These are phyloP conservation scores for Gambelia wislizenii DNA, from an alignment of 2,797 vertebrate genomes.

Conservation along the genomic window DNA sequence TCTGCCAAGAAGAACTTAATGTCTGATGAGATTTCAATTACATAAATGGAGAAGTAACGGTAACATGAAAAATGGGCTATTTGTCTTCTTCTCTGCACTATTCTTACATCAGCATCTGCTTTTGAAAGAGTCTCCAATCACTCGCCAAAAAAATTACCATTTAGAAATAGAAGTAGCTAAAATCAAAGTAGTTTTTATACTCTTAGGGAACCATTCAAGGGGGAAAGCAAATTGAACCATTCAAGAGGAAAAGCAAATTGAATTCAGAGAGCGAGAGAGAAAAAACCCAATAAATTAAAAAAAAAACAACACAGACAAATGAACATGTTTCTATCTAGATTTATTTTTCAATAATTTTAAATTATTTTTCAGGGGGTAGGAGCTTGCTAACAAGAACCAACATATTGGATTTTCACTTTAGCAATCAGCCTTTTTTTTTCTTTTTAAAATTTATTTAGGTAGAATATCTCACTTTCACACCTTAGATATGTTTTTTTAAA, in stretches of 20 bases:
- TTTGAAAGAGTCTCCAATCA: slow-evolving; percentile 43
- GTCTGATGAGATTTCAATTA: rapidly evolving
- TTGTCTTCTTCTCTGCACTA: slow-evolving; percentile 7
- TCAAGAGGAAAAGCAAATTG: neutral
- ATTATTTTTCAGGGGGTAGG: too few species aligned
- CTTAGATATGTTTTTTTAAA: too few species aligned
- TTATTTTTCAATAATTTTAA: too few species aligned
- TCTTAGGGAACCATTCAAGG: slow-evolving; percentile 24
- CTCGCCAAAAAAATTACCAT: slow-evolving; percentile 10
- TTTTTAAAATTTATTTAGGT: too few species aligned
- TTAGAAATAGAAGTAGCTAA: slow-evolving; percentile 45
- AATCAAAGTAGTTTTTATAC: slow-evolving; percentile 27
- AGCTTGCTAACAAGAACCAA: too few species aligned
- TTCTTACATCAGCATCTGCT: neutral
- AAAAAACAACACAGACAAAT: neutral
- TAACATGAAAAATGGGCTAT: rapidly evolving
- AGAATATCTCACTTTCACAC: too few species aligned
- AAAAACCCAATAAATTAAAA: neutral
- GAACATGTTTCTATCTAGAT: neutral
- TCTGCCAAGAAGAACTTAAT: neutral
- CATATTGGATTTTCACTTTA: too few species aligned
- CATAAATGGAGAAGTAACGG: rapidly evolving
- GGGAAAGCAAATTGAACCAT: neutral
- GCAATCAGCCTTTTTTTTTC: too few species aligned
- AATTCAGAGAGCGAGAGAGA: neutral